Evolutionary conservation across 2,113 vertebrate species (phyloP).

Genomic region (Nothoprocta pentlandii): DNA sequence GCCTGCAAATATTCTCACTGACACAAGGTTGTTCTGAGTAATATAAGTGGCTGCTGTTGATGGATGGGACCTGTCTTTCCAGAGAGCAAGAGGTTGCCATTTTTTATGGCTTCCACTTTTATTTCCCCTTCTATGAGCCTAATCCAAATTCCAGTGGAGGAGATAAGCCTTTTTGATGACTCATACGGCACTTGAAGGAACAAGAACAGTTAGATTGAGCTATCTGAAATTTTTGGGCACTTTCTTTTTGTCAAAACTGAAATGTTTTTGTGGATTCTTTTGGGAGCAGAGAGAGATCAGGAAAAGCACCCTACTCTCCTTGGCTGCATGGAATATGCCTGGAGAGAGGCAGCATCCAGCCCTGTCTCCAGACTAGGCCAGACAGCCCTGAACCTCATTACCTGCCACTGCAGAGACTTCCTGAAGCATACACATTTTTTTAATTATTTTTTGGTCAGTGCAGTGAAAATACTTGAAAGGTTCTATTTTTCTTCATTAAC

Average conservation of each 20-base stretch:
- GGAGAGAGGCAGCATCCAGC: background rate
- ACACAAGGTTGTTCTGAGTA: background rate
- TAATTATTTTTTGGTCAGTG: background rate
- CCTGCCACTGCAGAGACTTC: background rate
- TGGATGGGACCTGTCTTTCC: slow-evolving; percentile 10
- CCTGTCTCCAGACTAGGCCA: accelerated
- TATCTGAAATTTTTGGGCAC: background rate
- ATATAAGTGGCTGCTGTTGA: slow-evolving; percentile 15
- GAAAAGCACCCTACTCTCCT: background rate
- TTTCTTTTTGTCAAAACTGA: background rate
- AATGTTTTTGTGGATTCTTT: background rate
- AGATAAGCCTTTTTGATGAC: background rate
- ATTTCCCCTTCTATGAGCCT: background rate
- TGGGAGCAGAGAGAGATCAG: background rate
- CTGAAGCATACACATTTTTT: background rate
- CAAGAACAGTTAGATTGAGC: background rate
- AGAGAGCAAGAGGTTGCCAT: background rate
- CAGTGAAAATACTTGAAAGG: background rate
- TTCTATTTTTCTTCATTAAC: background rate
- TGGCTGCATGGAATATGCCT: background rate
- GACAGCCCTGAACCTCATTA: background rate
- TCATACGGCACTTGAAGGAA: accelerated
- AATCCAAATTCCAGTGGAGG: background rate
- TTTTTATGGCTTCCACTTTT: background rate
- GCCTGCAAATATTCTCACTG: background rate